These are phyloP conservation scores for Pristionchus exspectatus DNA, from an alignment of 2,888 invertebrate genomes.

Conservation along the genomic window DNA sequence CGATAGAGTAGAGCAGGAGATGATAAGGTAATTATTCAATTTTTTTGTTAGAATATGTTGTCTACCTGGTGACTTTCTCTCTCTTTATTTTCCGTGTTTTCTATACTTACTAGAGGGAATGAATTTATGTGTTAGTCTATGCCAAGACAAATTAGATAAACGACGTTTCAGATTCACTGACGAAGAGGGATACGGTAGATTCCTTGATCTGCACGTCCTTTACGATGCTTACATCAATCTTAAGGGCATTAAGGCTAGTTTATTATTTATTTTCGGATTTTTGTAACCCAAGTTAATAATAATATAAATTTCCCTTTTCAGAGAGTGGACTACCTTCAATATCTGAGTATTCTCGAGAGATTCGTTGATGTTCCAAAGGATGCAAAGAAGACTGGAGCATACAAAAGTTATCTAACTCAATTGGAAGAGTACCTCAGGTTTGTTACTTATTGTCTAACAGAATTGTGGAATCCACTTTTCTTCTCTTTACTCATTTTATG, in stretches of 20 bases:
- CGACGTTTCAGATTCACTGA: conserved; percentile 90
- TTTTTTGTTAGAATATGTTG: not conserved
- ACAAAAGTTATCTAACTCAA: conserved; percentile 86
- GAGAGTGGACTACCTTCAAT: conserved; percentile 92
- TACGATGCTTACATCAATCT: conserved; percentile 96
- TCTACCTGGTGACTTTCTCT: not conserved
- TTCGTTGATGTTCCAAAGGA: conserved; percentile 93
- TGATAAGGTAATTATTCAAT: conserved; percentile 81
- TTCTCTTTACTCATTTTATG: not conserved
- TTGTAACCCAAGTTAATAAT: conserved; percentile 1
- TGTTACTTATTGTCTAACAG: not conserved
- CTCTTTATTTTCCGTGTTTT: not conserved
- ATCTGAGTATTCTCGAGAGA: conserved; percentile 93
- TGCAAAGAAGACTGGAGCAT: conserved; percentile 81
- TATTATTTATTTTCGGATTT: not conserved
- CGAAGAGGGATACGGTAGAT: conserved; percentile 98
- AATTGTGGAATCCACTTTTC: too few species aligned
- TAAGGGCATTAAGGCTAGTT: conserved; percentile 91
- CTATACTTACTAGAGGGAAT: not conserved
- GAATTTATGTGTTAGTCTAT: too few species aligned
- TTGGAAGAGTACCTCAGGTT: conserved; percentile 57
- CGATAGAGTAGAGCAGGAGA: conserved; percentile 79
- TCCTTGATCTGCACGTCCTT: conserved; percentile 95
- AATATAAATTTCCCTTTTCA: conserved; percentile 54
- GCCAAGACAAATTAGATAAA: too few species aligned